Base-by-base conservation (phyloP, 1,140 invertebrate genomes). In the Sweltsa coloradensis region DNA sequence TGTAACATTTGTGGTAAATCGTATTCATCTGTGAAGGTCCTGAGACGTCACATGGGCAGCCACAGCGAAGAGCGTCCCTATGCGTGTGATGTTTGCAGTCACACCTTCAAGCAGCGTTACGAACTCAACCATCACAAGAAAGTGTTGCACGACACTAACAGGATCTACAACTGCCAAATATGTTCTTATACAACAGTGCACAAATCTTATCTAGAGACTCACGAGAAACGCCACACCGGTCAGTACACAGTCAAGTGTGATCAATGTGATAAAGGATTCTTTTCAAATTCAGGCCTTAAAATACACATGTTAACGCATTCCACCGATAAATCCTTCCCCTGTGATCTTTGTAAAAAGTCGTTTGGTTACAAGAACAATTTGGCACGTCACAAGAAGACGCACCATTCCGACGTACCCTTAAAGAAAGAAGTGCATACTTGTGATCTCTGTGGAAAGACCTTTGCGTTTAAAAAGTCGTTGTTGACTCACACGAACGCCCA, bases 231-330 rank as follows among this genome's bases (percentile, higher is more conserved):
- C n/a, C 69, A 71, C 47, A 59, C 59, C 13, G 60, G 65, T 5
- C 58, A 58, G 5, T 68, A 64, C 37, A 60, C 56, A 0, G 55
- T 56, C 5, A 57, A 55, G 23, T 72, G 69, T 43, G 57, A 62
- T 4, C 44, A 62, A 13, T 72, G 69, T 47, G 53, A 55, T 13
- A 69, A 70, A 29, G 67, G 67, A 4, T 71, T 69, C 44, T 66
- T 65, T 44, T 63, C 60, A 4, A 65, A 66, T 22, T 60, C 60
- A 7, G 63, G 66, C 23, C 47, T 89, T 5, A 86, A 85, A 55
- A 79, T 84, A 51, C 84, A 89, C 55, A 68, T 85, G 58, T 67
- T 83, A 21, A 85, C 81, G 11, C 85, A 89, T 54, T 78, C 78
- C 6, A 70, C 70, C 4, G 66, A 70, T 37, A 55, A 68, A 43